phyloP scores from a whole-genome alignment of 1,140 invertebrate genomes.

The Drusus annulatus region DNA sequence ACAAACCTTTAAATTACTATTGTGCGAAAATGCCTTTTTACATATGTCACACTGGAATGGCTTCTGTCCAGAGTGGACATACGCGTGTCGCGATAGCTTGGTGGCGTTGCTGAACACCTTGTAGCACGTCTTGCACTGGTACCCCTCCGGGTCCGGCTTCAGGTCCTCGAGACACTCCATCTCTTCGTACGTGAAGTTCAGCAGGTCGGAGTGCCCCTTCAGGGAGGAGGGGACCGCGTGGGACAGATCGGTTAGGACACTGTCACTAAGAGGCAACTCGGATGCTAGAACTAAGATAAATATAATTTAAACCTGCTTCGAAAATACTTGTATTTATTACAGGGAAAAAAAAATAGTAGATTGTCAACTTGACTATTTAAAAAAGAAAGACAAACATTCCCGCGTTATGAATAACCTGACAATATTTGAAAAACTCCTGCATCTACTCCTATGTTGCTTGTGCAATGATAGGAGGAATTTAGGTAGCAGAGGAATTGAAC shows the following conservation, averaged over 20 bases:
- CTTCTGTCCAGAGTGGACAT: conserved; percentile 54
- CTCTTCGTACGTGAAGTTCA: conserved; percentile 41
- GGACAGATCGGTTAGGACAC: conserved; percentile 50
- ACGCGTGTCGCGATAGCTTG: conserved; percentile 51
- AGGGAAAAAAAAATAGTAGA: too few relatives aligned
- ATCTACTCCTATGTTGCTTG: too few relatives aligned
- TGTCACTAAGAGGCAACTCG: conserved; percentile 50
- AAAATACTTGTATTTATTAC: too few relatives aligned
- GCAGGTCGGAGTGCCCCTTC: conserved; percentile 45
- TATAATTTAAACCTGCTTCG: too few relatives aligned
- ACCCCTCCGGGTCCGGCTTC: conserved; percentile 43
- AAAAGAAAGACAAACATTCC: too few relatives aligned
- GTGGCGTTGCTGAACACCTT: conserved; percentile 53
- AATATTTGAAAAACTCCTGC: too few relatives aligned
- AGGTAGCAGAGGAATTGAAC: too few relatives aligned
- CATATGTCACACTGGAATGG: conserved; percentile 56
- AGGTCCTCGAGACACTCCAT: conserved; percentile 41
- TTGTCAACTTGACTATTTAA: too few relatives aligned
- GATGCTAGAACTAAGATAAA: conserved; percentile 34
- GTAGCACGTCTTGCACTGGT: conserved; percentile 55
- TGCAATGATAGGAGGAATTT: too few relatives aligned
- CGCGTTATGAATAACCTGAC: too few relatives aligned
- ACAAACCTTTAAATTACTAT: conserved; percentile 57
- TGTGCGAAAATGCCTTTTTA: conserved; percentile 56
- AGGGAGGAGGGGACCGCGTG: conserved; percentile 49